A percentile compares a stretch with the other conserved stretches of the same genome.
These are phyloP conservation scores for Drosophila ercepeae DNA, from an alignment of 1,140 invertebrate genomes.

Conservation along the genomic window DNA sequence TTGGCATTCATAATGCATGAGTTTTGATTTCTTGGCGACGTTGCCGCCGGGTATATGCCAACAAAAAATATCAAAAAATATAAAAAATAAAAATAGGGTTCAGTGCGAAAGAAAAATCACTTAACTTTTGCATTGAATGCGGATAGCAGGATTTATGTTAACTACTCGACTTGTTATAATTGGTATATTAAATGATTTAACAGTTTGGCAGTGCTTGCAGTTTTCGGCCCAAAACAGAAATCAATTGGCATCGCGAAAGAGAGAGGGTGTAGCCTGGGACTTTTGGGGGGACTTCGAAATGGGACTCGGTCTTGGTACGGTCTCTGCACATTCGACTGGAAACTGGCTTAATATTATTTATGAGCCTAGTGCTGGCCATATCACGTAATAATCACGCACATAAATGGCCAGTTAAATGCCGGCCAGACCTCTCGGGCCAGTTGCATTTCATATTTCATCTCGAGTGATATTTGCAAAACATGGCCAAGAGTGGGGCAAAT, in stretches of 20 bases:
- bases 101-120: constrained; percentile 72
- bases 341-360: constrained; percentile 81
- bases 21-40: constrained; percentile 78
- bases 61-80: constrained; percentile 2
- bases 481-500: constrained; percentile 56
- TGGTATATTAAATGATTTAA: constrained; percentile 83
- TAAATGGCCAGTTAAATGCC: constrained; percentile 78
- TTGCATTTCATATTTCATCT: constrained; percentile 82
- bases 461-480: constrained; percentile 75
- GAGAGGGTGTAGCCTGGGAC: constrained; percentile 48
- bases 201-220: constrained; percentile 63
- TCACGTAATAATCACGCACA: constrained; percentile 82
- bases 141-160: constrained; percentile 75
- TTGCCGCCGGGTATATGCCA: constrained; percentile 24
- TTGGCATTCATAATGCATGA: constrained; percentile 82
- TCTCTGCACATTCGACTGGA: constrained; percentile 35
- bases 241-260: constrained; percentile 51
- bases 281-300: constrained; percentile 21
- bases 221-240: constrained; percentile 65
- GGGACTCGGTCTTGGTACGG: not conserved
- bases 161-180: constrained; percentile 82
- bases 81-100: constrained; percentile 19
- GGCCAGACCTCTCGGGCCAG: constrained; percentile 38
- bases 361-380: constrained; percentile 71
- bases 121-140: constrained; percentile 65